phyloP scores from a whole-genome alignment of 2,113 vertebrate genomes.

The Echinops telfairi region DNA sequence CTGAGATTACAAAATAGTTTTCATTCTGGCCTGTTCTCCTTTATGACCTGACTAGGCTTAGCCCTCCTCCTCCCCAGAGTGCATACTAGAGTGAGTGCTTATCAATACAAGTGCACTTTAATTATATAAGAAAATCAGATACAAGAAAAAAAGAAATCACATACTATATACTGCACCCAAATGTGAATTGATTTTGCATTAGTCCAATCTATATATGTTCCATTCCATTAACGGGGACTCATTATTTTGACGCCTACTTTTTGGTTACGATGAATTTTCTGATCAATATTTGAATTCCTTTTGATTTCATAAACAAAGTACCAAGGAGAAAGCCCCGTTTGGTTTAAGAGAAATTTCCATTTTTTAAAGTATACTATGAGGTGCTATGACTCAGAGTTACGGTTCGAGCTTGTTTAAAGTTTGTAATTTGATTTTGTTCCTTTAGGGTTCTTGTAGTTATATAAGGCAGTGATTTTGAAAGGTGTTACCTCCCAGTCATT shows the following conservation, averaged over 20 bases:
- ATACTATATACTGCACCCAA: background rate
- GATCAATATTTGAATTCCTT: background rate
- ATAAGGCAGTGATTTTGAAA: conserved; percentile 10
- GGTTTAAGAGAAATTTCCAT: background rate
- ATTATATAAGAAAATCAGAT: conserved; percentile 1
- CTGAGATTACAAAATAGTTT: background rate
- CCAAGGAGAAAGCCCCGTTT: background rate
- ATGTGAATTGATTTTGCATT: background rate
- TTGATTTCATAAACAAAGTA: background rate
- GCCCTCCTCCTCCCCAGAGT: background rate
- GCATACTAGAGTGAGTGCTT: background rate
- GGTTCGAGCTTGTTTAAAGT: background rate
- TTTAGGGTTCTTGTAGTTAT: background rate
- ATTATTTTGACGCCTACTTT: background rate
- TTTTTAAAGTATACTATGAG: background rate
- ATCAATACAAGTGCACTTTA: background rate
- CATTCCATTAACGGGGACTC: background rate
- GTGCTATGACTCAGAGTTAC: background rate
- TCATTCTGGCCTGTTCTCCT: background rate
- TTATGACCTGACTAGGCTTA: background rate
- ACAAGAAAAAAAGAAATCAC: background rate
- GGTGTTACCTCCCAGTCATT: background rate
- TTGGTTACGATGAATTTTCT: background rate
- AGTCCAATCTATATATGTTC: background rate
- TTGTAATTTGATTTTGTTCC: background rate